These are phyloP conservation scores for Zygaena filipendulae DNA, from an alignment of 2,888 invertebrate genomes.

Conservation along the genomic window DNA sequence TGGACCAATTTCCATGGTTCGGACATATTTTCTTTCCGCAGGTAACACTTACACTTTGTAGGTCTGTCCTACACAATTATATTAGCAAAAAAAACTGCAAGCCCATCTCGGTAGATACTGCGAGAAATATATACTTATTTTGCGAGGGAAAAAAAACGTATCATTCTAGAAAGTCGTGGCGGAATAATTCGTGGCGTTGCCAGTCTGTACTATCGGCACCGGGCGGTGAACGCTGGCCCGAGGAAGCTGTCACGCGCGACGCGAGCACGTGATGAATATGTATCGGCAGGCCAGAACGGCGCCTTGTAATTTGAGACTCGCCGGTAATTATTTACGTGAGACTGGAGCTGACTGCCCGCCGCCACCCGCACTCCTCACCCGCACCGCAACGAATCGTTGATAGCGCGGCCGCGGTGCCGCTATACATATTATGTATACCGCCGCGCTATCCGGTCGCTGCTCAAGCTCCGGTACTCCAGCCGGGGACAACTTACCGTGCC, in stretches of 20 bases:
- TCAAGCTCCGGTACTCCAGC: slow-evolving; percentile 40
- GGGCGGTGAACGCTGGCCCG: slow-evolving; percentile 29
- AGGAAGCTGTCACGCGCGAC: slow-evolving; percentile 64
- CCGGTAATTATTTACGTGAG: slow-evolving; percentile 68
- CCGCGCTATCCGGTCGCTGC: slow-evolving; percentile 52
- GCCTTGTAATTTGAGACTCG: slow-evolving; percentile 65
- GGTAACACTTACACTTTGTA: too few relatives aligned
- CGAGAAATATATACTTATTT: too few relatives aligned
- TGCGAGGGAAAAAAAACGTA: too few relatives aligned
- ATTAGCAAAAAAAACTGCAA: slow-evolving; percentile 16
- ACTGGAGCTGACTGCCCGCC: slow-evolving; percentile 45
- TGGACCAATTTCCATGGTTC: too few relatives aligned
- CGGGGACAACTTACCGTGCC: slow-evolving; percentile 19
- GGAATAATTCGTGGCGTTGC: too few relatives aligned
- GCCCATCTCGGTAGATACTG: too few relatives aligned
- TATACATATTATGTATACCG: too few relatives aligned
- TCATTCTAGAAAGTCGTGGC: too few relatives aligned
- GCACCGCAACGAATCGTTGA: slow-evolving; percentile 60
- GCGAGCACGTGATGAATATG: slow-evolving; percentile 62
- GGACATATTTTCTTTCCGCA: too few relatives aligned
- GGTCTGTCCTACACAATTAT: too few relatives aligned
- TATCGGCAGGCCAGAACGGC: slow-evolving; percentile 58
- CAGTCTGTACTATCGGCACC: too few relatives aligned
- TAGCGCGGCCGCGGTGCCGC: slow-evolving; percentile 53
- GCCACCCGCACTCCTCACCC: slow-evolving; percentile 22